Conservation (phyloP, 2,888 invertebrate genomes). For the Drosophila koepferae region DNA sequence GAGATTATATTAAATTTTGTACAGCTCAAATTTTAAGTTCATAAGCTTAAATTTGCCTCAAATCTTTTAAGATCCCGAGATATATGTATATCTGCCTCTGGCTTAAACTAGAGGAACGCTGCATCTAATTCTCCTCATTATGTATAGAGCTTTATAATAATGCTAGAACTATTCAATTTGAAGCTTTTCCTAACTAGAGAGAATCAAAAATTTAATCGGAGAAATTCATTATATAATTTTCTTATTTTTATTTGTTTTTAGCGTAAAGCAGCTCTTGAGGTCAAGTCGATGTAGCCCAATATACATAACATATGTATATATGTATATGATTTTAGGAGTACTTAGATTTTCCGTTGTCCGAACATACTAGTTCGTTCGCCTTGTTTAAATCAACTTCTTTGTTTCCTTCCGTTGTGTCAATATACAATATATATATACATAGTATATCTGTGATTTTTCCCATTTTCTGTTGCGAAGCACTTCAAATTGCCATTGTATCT, state of each 20-base stretch:
- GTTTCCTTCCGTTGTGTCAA: not conserved
- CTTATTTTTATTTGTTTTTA: not conserved
- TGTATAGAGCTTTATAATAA: not conserved
- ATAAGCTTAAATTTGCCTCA: not conserved
- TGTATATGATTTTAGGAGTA: not conserved
- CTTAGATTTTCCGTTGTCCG: not conserved
- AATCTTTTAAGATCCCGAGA: not conserved
- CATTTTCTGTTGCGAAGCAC: conserved; percentile 54
- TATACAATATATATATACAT: conserved; percentile 4
- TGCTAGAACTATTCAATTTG: not conserved
- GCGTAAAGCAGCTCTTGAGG: not conserved
- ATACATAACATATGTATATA: not conserved
- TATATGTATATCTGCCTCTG: not conserved
- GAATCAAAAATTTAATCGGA: not conserved
- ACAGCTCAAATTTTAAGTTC: not conserved
- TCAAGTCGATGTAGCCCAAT: not conserved
- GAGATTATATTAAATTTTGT: not conserved
- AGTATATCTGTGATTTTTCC: conserved; percentile 25
- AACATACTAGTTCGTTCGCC: not conserved
- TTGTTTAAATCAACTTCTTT: conserved; percentile 3
- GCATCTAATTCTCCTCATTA: not conserved
- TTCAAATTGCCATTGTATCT: conserved; percentile 49
- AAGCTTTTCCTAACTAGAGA: not conserved
- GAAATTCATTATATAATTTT: not conserved
- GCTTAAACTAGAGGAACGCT: no score